Percentiles rank a stretch among this genome's conserved stretches.
These are phyloP conservation scores for Calliscelio sp. DNA, from an alignment of 2,888 invertebrate genomes.

Conservation along the genomic window DNA sequence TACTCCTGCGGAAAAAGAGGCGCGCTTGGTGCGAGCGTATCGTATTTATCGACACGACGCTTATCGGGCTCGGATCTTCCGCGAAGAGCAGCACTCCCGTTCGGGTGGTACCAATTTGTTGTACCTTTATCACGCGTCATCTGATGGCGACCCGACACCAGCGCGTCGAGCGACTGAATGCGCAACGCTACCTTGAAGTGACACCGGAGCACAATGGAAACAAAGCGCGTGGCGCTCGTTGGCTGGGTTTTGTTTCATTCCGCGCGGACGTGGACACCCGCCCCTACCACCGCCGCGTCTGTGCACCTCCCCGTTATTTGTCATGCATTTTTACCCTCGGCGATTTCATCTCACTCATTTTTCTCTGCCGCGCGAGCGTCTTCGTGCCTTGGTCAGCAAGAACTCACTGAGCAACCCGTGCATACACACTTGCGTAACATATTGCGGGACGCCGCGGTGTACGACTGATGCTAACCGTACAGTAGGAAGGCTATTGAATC, in stretches of 20 bases:
- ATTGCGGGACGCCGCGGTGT: slow-evolving; percentile 35
- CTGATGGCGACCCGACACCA: slow-evolving; percentile 85
- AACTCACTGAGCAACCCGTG: slow-evolving; percentile 30
- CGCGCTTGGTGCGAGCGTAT: slow-evolving; percentile 67
- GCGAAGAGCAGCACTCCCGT: slow-evolving; percentile 82
- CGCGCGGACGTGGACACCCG: slow-evolving; percentile 79
- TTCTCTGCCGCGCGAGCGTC: slow-evolving; percentile 78
- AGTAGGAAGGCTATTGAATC: slow-evolving; percentile 46
- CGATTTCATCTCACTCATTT: slow-evolving; percentile 85
- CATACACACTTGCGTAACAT: slow-evolving; percentile 63
- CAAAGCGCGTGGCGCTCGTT: slow-evolving; percentile 82
- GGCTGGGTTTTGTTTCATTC: slow-evolving; percentile 85
- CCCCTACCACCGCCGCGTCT: slow-evolving; percentile 47
- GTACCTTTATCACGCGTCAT: slow-evolving; percentile 85
- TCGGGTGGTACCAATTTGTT: slow-evolving; percentile 86
- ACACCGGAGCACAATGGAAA: slow-evolving; percentile 85
- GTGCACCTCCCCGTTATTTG: slow-evolving; percentile 81
- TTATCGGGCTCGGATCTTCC: slow-evolving; percentile 82
- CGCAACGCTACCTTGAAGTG: slow-evolving; percentile 83
- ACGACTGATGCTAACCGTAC: slow-evolving; percentile 20
- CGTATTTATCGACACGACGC: slow-evolving; percentile 84
- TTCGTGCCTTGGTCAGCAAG: slow-evolving; percentile 19
- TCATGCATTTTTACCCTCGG: slow-evolving; percentile 84
- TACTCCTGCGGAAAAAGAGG: slow-evolving; percentile 34
- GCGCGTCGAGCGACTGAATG: slow-evolving; percentile 77